Percentiles rank a stretch among this genome's conserved stretches.
These are phyloP conservation scores for Pachycephus smyrnensis DNA, from an alignment of 2,888 invertebrate genomes.

Conservation along the genomic window DNA sequence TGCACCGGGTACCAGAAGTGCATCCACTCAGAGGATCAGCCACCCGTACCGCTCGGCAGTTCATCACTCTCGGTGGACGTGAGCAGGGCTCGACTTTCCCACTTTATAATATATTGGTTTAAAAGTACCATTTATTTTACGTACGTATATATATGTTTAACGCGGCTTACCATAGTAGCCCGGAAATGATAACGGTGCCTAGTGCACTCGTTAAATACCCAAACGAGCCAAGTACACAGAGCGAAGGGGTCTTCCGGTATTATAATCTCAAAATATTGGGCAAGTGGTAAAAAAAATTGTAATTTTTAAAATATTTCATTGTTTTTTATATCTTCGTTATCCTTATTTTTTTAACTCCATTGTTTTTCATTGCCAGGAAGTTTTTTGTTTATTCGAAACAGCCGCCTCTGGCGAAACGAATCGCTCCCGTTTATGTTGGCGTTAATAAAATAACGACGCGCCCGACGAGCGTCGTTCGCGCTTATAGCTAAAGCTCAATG, in stretches of 20 bases:
- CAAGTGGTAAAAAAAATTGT: no score
- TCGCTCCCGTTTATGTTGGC: background rate
- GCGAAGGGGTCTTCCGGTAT: background rate
- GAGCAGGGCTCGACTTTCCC: constrained; percentile 29
- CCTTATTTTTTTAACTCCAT: accelerated
- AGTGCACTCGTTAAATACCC: background rate
- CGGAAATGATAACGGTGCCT: constrained; percentile 57
- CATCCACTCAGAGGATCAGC: constrained; percentile 40
- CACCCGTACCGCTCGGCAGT: constrained; percentile 58
- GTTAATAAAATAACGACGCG: background rate
- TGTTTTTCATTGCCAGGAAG: background rate
- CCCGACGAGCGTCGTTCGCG: background rate
- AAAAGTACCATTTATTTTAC: constrained; percentile 65
- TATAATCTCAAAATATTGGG: accelerated
- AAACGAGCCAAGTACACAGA: background rate
- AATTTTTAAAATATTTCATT: no score
- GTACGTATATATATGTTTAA: constrained; percentile 50
- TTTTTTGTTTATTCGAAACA: background rate
- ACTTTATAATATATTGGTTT: constrained; percentile 60
- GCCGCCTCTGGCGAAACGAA: background rate
- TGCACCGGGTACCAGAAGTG: constrained; percentile 2
- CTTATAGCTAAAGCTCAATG: no score
- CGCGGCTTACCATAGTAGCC: constrained; percentile 26
- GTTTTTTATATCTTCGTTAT: no score
- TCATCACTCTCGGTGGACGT: constrained; percentile 56